Conservation (phyloP, 2,113 vertebrate genomes). For the Vidua macroura region DNA sequence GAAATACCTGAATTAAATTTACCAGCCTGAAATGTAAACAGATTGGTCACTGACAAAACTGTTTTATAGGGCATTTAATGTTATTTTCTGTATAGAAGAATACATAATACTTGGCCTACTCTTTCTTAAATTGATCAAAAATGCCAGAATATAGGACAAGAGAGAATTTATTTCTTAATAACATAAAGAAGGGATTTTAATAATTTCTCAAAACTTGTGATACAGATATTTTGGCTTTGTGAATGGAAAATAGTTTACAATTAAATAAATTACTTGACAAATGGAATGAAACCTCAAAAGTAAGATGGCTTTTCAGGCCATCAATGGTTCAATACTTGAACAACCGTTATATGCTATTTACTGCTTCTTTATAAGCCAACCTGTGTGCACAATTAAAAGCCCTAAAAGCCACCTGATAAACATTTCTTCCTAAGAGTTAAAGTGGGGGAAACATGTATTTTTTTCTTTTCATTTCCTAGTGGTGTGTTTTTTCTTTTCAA, state of each 20-base stretch:
- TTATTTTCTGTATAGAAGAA: background rate
- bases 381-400: background rate
- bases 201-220: background rate
- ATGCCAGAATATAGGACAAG: background rate
- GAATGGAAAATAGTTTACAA: background rate
- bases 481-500: background rate
- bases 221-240: background rate
- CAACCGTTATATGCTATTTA: background rate
- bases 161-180: background rate
- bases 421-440: background rate
- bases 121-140: background rate
- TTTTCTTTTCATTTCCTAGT: background rate
- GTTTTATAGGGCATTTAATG: background rate
- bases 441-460: rapidly evolving
- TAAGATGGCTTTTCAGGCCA: background rate
- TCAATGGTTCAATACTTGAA: background rate
- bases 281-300: background rate
- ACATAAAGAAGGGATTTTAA: background rate
- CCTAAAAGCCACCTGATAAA: background rate
- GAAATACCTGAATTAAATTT: background rate
- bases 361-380: background rate
- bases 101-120: background rate
- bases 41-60: background rate
- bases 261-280: background rate
- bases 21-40: background rate